Conservation (phyloP, 2,888 invertebrate species). For the Xylota segnis region DNA sequence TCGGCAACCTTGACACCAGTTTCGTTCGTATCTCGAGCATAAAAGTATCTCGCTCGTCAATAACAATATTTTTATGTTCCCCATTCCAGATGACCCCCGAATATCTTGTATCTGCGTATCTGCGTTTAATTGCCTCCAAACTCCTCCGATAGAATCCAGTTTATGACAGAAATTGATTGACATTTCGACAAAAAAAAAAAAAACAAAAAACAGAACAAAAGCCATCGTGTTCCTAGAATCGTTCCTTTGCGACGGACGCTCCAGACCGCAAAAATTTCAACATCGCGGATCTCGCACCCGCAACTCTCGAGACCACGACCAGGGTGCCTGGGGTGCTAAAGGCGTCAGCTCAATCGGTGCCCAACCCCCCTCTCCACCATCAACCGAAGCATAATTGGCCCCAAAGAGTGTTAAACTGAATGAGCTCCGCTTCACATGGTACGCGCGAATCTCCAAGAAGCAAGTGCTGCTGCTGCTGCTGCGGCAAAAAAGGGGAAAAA, state of each 20-base stretch:
- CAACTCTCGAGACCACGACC: not conserved
- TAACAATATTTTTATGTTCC: constrained; percentile 6
- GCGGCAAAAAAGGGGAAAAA: constrained; percentile 24
- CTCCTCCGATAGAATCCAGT: constrained; percentile 32
- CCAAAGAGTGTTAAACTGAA: constrained; percentile 41
- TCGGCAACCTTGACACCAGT: constrained; percentile 43
- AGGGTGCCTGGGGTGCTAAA: constrained; percentile 34
- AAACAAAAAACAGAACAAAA: constrained; percentile 29
- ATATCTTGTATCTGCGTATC: constrained; percentile 9
- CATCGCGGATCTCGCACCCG: constrained; percentile 23
- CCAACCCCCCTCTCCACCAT: not conserved
- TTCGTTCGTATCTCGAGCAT: constrained; percentile 8
- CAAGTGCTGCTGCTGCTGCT: constrained; percentile 32
- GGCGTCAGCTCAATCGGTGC: constrained; percentile 3
- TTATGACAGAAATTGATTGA: constrained; percentile 69
- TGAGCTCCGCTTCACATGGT: not conserved
- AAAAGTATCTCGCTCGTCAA: not conserved
- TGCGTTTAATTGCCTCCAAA: constrained; percentile 18
- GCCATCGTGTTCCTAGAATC: constrained; percentile 49
- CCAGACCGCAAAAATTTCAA: constrained; percentile 28
- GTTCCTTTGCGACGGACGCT: constrained; percentile 1
- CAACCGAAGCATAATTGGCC: constrained; percentile 19
- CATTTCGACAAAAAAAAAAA: constrained; percentile 19
- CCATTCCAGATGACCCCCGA: constrained; percentile 19
- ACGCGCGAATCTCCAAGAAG: constrained; percentile 15